A percentile compares a stretch with the other conserved stretches of the same genome.
phyloP scores from a whole-genome alignment of 1,140 invertebrate genomes.

The Procambarus virginalis region DNA sequence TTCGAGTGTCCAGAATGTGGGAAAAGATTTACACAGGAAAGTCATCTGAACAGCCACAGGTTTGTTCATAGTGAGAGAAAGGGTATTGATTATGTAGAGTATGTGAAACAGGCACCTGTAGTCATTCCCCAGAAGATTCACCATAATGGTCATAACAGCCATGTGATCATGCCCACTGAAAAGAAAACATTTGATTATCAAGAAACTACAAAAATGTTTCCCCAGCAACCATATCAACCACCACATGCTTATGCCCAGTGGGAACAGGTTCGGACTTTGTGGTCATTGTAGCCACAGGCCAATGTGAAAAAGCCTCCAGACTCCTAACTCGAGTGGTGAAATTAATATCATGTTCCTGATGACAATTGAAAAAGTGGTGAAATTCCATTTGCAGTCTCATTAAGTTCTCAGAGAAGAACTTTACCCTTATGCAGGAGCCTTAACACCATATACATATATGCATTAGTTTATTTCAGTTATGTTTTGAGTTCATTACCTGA shows the following conservation, averaged over 20 bases:
- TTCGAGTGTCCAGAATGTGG: constrained; percentile 28
- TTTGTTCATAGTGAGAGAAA: constrained; percentile 15
- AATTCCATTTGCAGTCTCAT: not conserved
- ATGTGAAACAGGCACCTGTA: constrained; percentile 12
- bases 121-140: constrained; percentile 23
- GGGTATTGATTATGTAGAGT: constrained; percentile 10
- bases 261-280: constrained; percentile 56
- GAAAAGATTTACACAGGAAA: constrained; percentile 16
- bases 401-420: not conserved
- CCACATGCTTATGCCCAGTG: constrained; percentile 54
- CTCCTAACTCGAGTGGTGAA: not conserved
- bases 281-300: constrained; percentile 58
- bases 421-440: not conserved
- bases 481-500: not conserved
- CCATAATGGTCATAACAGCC: constrained; percentile 10
- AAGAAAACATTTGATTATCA: constrained; percentile 41
- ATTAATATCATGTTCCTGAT: not conserved
- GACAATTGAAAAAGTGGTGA: not conserved
- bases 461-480: not conserved
- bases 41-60: not conserved
- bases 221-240: constrained; percentile 55
- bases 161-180: constrained; percentile 9
- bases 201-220: constrained; percentile 39
- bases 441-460: not conserved
- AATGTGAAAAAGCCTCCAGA: not conserved